Base-by-base conservation (phyloP, 2,113 vertebrate genomes). In the Pygoscelis adeliae region DNA sequence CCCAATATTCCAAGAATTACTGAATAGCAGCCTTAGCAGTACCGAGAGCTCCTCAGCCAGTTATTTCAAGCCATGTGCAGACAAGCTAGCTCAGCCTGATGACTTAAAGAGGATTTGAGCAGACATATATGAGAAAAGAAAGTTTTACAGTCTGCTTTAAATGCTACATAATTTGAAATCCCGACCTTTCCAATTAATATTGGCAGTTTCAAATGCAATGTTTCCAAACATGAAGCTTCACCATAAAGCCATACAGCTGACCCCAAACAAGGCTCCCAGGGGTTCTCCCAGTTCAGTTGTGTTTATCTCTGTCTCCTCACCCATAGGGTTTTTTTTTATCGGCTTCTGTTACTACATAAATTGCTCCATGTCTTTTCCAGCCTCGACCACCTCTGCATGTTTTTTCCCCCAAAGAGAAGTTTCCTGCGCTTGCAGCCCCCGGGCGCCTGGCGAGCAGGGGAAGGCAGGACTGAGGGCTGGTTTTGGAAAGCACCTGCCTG, bases 1-100 rank as follows among this genome's bases (percentile, higher is more conserved):
- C 85, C 70, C 71, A 62, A 0, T 90, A 88, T 73, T 88, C 71
- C 85, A 93, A 34, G 88, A 96, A 92, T 83, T 70, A 73, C 94
- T 92, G 30, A 94, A 73, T 12, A 74, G 14, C 82, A 69, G 87
- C 58, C 34, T 38, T 36, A 77, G 82, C 76, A 77, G 69, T 6
- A 49, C 32, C 0, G 3, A 73, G 73, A 88, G 87, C 85, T 83
- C 46, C 58, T 86, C 66, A 36, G 55, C 13, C 69, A 40, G 74
- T 52, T 71, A 21, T 53, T 70, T 46, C 62, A 47, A 82, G 63
- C 65, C 87, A 29, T 2, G 58, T 32, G 58, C 77, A 89, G 93
- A 62, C 69, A 72, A 47, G 49, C 20, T 7, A 29, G 38, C 73
- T 94, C 81, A 85, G 49, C 58, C 70, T 36, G 49, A 40, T 38